Percentiles rank a stretch among this genome's conserved stretches.
Evolutionary conservation across 2,797 vertebrate genomes (phyloP).

Genomic region (Gymnocypris eckloni): DNA sequence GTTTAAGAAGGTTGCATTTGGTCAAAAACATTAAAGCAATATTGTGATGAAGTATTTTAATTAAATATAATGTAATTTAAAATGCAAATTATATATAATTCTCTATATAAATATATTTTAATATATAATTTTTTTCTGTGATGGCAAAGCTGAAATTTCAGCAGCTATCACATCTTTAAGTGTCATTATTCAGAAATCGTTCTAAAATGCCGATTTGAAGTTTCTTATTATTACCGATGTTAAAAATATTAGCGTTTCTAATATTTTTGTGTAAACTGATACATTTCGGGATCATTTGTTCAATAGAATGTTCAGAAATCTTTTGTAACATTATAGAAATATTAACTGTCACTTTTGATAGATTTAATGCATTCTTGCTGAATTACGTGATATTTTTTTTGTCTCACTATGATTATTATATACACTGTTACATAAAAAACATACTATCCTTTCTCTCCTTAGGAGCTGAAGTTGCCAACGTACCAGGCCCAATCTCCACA

Average conservation of each 20-base stretch:
- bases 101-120: not conserved
- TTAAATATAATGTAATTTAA: not conserved
- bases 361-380: not conserved
- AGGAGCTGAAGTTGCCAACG: constrained; percentile 89
- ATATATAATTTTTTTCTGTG: not conserved
- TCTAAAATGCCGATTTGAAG: not conserved
- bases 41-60: not conserved
- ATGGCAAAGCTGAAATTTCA: not conserved
- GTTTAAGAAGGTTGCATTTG: not conserved
- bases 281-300: not conserved
- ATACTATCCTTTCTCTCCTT: not conserved
- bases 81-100: not conserved
- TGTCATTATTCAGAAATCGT: not conserved
- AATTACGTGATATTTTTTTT: not conserved
- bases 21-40: not conserved
- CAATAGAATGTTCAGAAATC: not conserved
- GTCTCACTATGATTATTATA: not conserved
- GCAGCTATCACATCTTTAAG: not conserved
- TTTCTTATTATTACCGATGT: not conserved
- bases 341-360: not conserved
- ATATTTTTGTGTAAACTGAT: not conserved
- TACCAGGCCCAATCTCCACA: constrained; percentile 89
- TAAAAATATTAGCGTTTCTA: not conserved
- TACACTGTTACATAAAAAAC: not conserved
- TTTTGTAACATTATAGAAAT: not conserved